phyloP scores from a whole-genome alignment of 2,797 vertebrate species.

The Passerculus sandwichensis region DNA sequence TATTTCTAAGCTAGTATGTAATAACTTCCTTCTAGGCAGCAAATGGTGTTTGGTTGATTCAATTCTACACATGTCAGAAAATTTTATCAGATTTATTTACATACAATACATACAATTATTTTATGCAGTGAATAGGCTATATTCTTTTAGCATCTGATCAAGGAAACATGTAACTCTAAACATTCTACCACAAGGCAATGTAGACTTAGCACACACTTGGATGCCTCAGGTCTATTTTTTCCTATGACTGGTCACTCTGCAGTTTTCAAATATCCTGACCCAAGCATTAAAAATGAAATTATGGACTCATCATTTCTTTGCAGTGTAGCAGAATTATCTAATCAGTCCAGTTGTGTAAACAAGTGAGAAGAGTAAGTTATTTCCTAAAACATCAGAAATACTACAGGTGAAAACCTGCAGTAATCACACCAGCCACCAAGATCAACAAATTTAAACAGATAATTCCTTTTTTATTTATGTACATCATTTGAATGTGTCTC shows the following conservation, averaged over 20 bases:
- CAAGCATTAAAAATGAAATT: background rate
- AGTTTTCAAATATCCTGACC: background rate
- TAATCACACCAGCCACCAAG: background rate
- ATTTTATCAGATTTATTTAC: background rate
- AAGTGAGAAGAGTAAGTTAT: background rate
- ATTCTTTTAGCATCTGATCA: background rate
- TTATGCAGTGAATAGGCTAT: background rate
- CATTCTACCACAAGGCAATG: background rate
- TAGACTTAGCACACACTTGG: background rate
- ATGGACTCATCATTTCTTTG: background rate
- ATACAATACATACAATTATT: background rate
- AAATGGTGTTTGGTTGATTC: background rate
- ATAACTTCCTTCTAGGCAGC: background rate
- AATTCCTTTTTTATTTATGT: background rate
- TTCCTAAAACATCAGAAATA: background rate
- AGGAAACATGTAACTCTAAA: background rate
- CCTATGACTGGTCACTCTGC: background rate
- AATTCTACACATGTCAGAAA: background rate
- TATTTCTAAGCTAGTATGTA: background rate
- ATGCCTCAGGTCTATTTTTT: background rate
- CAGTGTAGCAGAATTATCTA: background rate
- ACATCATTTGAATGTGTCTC: background rate
- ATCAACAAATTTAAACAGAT: background rate
- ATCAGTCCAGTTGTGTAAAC: background rate
- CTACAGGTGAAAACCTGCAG: background rate